phyloP scores from a whole-genome alignment of 2,113 vertebrate species.

The Charadrius vociferus region DNA sequence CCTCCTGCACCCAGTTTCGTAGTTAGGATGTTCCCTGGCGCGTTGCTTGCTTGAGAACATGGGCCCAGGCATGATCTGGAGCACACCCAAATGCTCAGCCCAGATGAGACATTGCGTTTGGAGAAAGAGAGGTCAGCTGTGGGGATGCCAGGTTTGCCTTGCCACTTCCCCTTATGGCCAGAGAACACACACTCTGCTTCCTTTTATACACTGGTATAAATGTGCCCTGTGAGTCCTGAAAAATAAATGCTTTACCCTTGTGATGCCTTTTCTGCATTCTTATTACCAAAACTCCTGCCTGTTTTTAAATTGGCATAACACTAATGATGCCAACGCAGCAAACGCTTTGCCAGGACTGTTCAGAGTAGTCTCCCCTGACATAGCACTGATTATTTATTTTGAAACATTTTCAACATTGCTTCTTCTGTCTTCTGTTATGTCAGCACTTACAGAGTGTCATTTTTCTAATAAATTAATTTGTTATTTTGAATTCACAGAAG shows the following conservation, averaged over 20 bases:
- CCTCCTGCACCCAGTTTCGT: neutral
- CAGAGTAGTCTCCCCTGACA: neutral
- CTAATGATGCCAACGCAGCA: neutral
- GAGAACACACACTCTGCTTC: neutral
- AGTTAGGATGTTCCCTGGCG: neutral
- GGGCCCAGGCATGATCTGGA: neutral
- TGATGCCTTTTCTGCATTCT: neutral
- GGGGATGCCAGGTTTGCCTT: neutral
- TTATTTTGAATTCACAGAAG: neutral
- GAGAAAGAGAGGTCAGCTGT: neutral
- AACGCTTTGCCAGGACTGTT: neutral
- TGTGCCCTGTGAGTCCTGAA: neutral
- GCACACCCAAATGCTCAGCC: fast-evolving
- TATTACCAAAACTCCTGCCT: neutral
- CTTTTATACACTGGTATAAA: neutral
- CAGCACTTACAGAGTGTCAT: neutral
- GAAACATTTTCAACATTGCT: neutral
- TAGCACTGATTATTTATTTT: neutral
- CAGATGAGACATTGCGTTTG: fast-evolving
- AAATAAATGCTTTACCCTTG: neutral
- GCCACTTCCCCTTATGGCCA: neutral
- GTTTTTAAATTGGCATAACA: neutral
- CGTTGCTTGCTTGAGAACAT: fast-evolving
- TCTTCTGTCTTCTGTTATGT: neutral
- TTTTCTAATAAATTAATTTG: conserved; percentile 8